These are phyloP conservation scores for Scaptomyza polygonia DNA, from an alignment of 2,888 invertebrate genomes.

Conservation along the genomic window DNA sequence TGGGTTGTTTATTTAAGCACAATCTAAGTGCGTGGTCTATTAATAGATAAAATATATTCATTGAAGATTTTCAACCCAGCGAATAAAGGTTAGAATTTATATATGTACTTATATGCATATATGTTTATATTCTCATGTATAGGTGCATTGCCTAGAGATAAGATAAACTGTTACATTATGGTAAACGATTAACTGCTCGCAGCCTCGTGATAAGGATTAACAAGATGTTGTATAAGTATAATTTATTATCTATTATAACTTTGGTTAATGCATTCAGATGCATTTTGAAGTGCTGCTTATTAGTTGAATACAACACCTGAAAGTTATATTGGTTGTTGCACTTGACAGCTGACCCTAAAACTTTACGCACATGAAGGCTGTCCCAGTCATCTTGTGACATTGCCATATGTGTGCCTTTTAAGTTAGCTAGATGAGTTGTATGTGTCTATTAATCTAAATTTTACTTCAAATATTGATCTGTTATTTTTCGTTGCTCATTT, in stretches of 20 bases:
- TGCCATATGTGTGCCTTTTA: slow-evolving; percentile 8
- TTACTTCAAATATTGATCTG: slow-evolving; percentile 51
- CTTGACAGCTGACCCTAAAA: neutral
- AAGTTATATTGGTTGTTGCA: slow-evolving; percentile 6
- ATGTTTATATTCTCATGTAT: neutral
- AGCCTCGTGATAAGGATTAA: slow-evolving; percentile 13
- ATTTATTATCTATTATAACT: neutral
- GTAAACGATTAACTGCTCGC: slow-evolving; percentile 2
- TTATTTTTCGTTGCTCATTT: slow-evolving; percentile 10
- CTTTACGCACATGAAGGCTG: neutral
- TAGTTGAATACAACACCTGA: slow-evolving; percentile 24
- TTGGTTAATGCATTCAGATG: neutral
- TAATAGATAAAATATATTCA: slow-evolving; percentile 20
- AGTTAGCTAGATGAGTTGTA: neutral
- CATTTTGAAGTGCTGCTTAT: slow-evolving; percentile 2
- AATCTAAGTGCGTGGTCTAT: neutral
- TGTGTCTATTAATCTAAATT: slow-evolving; percentile 28
- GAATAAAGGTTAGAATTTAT: slow-evolving; percentile 5
- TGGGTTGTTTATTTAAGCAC: neutral
- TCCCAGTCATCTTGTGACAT: slow-evolving; percentile 28
- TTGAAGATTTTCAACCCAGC: slow-evolving; percentile 19
- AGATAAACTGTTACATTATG: slow-evolving; percentile 23
- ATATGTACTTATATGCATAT: slow-evolving; percentile 4
- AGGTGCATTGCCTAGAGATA: slow-evolving; percentile 10
- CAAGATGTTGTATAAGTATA: slow-evolving; percentile 4